Conservation (phyloP, 2,888 invertebrate species). For the Nyleta sp. region DNA sequence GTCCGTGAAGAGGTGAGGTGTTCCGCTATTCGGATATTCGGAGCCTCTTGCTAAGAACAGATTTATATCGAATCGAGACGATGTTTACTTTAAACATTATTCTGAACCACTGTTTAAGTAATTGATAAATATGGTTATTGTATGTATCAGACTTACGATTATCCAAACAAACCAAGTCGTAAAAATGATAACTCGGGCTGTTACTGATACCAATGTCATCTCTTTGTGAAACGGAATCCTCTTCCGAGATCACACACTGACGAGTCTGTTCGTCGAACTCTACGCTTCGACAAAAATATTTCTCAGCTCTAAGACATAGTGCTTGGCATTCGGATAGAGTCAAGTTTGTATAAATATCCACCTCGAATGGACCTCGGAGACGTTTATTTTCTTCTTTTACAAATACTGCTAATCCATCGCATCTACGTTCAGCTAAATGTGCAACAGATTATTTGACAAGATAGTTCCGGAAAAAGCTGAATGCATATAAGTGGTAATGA, state of each 20-base stretch:
- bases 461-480: too few relatives aligned
- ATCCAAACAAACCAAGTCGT: slow-evolving; percentile 94
- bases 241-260: slow-evolving; percentile 94
- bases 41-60: slow-evolving; percentile 89
- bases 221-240: slow-evolving; percentile 94
- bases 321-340: slow-evolving; percentile 96
- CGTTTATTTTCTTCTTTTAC: slow-evolving; percentile 95
- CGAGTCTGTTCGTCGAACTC: slow-evolving; percentile 94
- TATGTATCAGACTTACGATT: slow-evolving; percentile 91
- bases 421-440: slow-evolving; percentile 94
- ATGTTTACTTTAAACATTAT: too few relatives aligned
- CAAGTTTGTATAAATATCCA: slow-evolving; percentile 93
- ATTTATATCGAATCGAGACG: too few relatives aligned
- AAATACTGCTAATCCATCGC: slow-evolving; percentile 93
- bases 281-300: slow-evolving; percentile 95
- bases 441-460: too few relatives aligned
- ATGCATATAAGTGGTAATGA: too few relatives aligned
- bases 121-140: too few relatives aligned
- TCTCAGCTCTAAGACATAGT: slow-evolving; percentile 93
- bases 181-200: slow-evolving; percentile 93
- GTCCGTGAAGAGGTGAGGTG: slow-evolving; percentile 92
- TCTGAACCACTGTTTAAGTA: too few relatives aligned
- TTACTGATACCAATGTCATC: slow-evolving; percentile 93
- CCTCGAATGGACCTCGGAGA: slow-evolving; percentile 94
- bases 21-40: slow-evolving; percentile 94